Conservation (phyloP, 2,888 invertebrate species). For the Anaspis maculata region DNA sequence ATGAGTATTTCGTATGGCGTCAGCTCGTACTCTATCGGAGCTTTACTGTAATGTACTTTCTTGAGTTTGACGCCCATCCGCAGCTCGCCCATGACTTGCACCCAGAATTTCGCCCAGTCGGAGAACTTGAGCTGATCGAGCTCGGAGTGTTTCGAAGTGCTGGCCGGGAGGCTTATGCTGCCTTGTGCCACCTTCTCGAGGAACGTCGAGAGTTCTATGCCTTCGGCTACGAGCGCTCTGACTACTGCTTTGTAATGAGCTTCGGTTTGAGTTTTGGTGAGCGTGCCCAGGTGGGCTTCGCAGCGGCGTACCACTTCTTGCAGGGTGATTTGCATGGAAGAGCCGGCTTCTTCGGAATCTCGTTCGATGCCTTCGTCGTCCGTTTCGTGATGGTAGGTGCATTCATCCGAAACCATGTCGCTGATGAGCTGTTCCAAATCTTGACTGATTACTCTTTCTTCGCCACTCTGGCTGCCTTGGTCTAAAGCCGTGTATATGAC, state of each 20-base stretch:
- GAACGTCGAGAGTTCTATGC: conserved; percentile 82
- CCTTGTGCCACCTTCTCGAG: conserved; percentile 73
- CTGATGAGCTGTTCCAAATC: conserved; percentile 81
- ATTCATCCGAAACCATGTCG: conserved; percentile 62
- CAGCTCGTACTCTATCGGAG: conserved; percentile 83
- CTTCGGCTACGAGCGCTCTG: conserved; percentile 85
- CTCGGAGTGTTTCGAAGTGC: conserved; percentile 53
- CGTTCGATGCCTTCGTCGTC: conserved; percentile 88
- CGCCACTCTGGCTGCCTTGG: conserved; percentile 75
- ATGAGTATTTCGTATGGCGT: conserved; percentile 95
- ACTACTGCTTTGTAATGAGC: conserved; percentile 87
- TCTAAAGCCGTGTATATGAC: conserved; percentile 85
- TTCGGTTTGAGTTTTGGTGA: conserved; percentile 54
- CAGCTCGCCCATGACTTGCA: conserved; percentile 88
- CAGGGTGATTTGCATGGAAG: conserved; percentile 22
- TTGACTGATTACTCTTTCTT: conserved; percentile 78
- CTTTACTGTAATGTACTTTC: conserved; percentile 69
- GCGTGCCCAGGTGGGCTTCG: conserved; percentile 29
- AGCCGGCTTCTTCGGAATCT: conserved; percentile 59
- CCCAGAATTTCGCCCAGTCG: conserved; percentile 95
- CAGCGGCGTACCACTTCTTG: conserved; percentile 28
- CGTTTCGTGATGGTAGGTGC: conserved; percentile 47
- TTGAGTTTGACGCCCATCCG: conserved; percentile 88
- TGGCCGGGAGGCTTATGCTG: conserved; percentile 57
- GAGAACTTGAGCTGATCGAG: conserved; percentile 77